Conservation (phyloP, 2,113 vertebrate species). For the Atractosteus spatula region DNA sequence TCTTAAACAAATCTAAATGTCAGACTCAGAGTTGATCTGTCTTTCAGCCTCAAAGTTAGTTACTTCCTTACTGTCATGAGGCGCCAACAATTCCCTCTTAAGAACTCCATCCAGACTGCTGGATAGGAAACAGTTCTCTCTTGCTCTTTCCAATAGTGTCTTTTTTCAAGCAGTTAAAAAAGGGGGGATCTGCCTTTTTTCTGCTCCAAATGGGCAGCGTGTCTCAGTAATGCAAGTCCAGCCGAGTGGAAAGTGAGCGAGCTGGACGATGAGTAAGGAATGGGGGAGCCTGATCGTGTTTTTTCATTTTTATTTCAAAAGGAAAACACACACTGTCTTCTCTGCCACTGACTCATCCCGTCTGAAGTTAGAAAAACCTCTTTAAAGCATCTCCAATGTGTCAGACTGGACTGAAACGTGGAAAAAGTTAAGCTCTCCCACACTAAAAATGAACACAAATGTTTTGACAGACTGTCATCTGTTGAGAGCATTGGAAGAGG, state of each 20-base stretch:
- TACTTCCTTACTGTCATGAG: slow-evolving; percentile 43
- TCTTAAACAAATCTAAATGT: too few species aligned
- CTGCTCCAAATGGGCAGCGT: too few species aligned
- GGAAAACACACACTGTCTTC: not conserved
- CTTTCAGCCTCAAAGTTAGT: slow-evolving; percentile 41
- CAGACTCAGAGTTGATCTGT: too few species aligned
- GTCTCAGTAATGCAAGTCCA: too few species aligned
- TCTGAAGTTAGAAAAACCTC: not conserved
- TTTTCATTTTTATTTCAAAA: not conserved
- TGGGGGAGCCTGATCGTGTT: too few species aligned
- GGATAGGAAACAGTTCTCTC: slow-evolving; percentile 19
- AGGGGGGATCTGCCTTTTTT: not conserved
- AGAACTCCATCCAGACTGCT: slow-evolving; percentile 10
- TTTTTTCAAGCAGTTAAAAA: slow-evolving; percentile 29
- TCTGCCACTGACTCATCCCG: not conserved
- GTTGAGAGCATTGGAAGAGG: too few species aligned
- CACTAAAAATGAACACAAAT: too few species aligned
- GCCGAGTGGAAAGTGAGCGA: not conserved
- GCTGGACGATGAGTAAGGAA: too few species aligned
- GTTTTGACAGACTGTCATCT: too few species aligned
- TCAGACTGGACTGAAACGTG: not conserved
- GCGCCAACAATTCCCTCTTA: slow-evolving; percentile 31
- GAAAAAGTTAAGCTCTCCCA: not conserved
- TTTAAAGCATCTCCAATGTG: slow-evolving; percentile 1
- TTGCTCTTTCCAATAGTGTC: not conserved